These are phyloP conservation scores for Chondrilla cf. caribensis DNA, from an alignment of 37 sponge, comb jelly and placozoan genomes.

Conservation along the genomic window DNA sequence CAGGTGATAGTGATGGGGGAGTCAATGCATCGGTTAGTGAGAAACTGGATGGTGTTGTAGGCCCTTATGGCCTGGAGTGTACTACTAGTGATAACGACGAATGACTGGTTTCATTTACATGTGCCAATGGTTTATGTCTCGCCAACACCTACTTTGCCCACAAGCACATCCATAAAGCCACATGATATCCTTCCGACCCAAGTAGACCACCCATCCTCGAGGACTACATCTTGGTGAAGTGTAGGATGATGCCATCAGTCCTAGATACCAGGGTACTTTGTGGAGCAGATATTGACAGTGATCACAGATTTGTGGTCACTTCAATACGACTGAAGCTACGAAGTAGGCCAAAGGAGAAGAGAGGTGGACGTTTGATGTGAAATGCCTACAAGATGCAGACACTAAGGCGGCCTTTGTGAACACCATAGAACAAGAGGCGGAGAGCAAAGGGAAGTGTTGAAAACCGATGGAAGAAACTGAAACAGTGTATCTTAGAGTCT, in stretches of 20 bases:
- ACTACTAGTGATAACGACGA: slow-evolving; percentile 12
- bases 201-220: slow-evolving; percentile 11
- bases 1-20: slow-evolving; percentile 11
- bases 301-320: too few relatives aligned
- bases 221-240: slow-evolving; percentile 16
- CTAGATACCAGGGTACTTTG: background rate
- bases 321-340: background rate
- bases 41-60: background rate
- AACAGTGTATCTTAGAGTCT: slow-evolving; percentile 8
- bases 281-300: slow-evolving; percentile 19
- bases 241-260: background rate
- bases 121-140: slow-evolving; percentile 1
- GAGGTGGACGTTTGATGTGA: slow-evolving; percentile 9
- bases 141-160: slow-evolving; percentile 8
- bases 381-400: background rate
- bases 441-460: slow-evolving; percentile 3
- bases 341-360: background rate
- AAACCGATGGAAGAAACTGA: background rate
- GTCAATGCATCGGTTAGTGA: slow-evolving; percentile 7
- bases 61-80: slow-evolving; percentile 1
- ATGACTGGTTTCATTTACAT: slow-evolving; percentile 11
- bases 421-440: background rate
- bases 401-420: background rate
- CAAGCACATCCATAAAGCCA: slow-evolving; percentile 13
- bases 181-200: background rate